A percentile compares a stretch with the other conserved stretches of the same genome.
Evolutionary conservation across 2,113 vertebrate species (phyloP).

Genomic region (Salvelinus sp.): DNA sequence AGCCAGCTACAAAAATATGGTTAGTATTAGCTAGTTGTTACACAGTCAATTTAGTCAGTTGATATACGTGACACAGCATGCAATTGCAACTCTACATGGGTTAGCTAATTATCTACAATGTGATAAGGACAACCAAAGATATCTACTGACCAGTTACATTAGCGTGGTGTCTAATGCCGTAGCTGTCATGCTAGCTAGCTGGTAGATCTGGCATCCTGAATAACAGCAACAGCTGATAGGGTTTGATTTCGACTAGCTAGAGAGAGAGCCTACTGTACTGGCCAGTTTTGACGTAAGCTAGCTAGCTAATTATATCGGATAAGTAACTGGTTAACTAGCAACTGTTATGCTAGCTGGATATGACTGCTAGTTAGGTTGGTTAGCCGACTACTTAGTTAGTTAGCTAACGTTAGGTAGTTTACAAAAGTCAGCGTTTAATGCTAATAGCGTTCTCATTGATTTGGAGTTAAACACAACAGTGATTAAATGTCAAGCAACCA

Average conservation of each 20-base stretch:
- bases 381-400: background rate
- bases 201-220: background rate
- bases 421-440: background rate
- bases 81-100: background rate
- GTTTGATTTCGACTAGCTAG: background rate
- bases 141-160: too few species aligned
- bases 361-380: background rate
- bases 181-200: background rate
- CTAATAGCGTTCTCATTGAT: background rate
- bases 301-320: background rate
- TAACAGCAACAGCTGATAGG: background rate
- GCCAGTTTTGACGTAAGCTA: background rate
- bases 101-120: background rate
- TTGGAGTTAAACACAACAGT: background rate
- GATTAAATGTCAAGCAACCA: background rate
- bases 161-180: too few species aligned
- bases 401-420: background rate
- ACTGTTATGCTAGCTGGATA: background rate
- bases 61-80: background rate
- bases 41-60: background rate
- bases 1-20: too few species aligned
- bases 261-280: background rate
- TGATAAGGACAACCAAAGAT: background rate
- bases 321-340: background rate
- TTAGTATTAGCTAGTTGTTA: background rate